phyloP scores from a whole-genome alignment of 2,797 vertebrate species.

The Paguma larvata region DNA sequence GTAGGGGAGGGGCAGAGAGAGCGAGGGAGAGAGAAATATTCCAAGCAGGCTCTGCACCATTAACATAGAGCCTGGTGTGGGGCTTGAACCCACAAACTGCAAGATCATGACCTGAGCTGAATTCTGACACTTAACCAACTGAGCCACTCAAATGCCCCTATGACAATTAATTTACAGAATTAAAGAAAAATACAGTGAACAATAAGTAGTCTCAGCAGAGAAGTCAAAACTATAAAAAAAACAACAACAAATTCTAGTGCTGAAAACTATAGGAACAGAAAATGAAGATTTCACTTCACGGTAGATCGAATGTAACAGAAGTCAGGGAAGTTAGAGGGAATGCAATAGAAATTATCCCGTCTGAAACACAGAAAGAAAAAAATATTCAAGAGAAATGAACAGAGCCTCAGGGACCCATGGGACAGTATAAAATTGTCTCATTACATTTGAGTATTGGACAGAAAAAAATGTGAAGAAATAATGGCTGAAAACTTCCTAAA shows the following conservation, averaged over 20 bases:
- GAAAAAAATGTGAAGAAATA: background rate
- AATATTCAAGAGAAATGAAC: background rate
- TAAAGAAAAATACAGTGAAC: background rate
- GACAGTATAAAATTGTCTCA: background rate
- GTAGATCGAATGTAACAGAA: background rate
- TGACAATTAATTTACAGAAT: background rate
- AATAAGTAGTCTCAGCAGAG: conserved; percentile 19
- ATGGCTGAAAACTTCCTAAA: background rate
- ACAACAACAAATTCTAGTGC: background rate
- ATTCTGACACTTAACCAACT: too few relatives aligned
- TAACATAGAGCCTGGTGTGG: too few relatives aligned
- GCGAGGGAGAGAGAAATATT: too few relatives aligned
- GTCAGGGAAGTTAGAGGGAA: background rate
- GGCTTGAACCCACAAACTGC: too few relatives aligned
- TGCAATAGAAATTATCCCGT: background rate
- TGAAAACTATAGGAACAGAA: background rate
- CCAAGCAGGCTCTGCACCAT: too few relatives aligned
- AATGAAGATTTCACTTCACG: background rate
- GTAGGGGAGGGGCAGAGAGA: too few relatives aligned
- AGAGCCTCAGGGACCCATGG: background rate
- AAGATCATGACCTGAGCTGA: too few relatives aligned
- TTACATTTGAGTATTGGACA: background rate
- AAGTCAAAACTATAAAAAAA: background rate
- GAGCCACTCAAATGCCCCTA: too few relatives aligned
- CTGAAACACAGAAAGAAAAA: background rate